Evolutionary conservation across 2,113 vertebrate species (phyloP).

Genomic region (Osmerus mordax): DNA sequence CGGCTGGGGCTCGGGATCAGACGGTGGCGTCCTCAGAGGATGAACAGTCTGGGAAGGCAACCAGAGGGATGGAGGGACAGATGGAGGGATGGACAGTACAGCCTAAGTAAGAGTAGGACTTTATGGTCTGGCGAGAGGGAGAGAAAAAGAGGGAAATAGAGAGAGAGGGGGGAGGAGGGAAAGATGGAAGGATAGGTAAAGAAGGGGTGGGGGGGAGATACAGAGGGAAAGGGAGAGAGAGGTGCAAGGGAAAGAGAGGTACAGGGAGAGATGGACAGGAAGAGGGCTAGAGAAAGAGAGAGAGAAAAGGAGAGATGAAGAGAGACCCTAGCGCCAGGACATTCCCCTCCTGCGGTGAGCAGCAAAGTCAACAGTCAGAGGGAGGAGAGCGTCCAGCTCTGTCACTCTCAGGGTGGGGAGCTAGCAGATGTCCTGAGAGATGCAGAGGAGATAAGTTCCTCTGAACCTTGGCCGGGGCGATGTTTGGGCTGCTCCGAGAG

Average conservation of each 20-base stretch:
- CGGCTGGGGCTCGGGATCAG: slow-evolving; percentile 35
- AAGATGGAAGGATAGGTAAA: neutral
- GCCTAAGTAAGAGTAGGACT: neutral
- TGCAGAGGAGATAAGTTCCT: slow-evolving; percentile 52
- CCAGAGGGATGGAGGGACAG: neutral
- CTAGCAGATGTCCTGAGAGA: slow-evolving; percentile 43
- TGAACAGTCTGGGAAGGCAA: neutral
- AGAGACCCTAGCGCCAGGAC: slow-evolving; percentile 54
- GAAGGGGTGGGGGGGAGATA: neutral
- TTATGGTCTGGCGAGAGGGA: neutral
- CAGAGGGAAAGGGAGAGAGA: no score
- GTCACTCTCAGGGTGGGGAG: slow-evolving; percentile 46
- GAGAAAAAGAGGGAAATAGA: slow-evolving; percentile 43
- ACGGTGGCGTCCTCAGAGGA: slow-evolving; percentile 10
- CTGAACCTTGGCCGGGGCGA: slow-evolving; percentile 29
- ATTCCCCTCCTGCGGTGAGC: slow-evolving; percentile 51
- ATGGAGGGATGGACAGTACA: slow-evolving; percentile 40
- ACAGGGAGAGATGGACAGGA: slow-evolving; percentile 3
- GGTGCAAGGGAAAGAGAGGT: neutral
- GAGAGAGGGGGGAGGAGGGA: neutral
- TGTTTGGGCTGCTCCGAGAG: slow-evolving; percentile 6
- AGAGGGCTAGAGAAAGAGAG: slow-evolving; percentile 5
- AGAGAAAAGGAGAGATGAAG: neutral
- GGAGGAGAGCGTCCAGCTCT: slow-evolving; percentile 55
- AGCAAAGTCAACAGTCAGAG: slow-evolving; percentile 54